phyloP scores from a whole-genome alignment of 1,140 invertebrate species.

The Chrysomallon squamiferum region DNA sequence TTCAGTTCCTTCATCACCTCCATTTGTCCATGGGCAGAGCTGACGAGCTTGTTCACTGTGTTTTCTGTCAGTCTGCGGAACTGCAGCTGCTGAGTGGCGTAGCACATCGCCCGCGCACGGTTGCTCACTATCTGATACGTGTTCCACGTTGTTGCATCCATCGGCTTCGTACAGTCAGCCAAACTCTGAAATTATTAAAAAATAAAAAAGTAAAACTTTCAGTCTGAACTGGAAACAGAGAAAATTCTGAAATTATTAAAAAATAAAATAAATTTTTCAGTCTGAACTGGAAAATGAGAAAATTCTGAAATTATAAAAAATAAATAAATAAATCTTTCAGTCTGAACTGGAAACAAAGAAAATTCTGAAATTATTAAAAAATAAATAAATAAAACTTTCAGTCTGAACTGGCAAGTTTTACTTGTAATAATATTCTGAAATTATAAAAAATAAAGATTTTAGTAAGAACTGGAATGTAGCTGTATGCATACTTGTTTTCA shows the following conservation, averaged over 20 bases:
- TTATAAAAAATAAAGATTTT: too few species aligned
- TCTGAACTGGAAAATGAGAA: too few species aligned
- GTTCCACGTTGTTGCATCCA: constrained; percentile 77
- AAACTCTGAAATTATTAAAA: constrained; percentile 61
- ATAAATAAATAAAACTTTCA: too few species aligned
- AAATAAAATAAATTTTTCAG: neutral
- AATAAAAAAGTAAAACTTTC: neutral
- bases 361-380: too few species aligned
- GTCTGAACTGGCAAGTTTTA: too few species aligned
- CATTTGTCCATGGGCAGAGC: constrained; percentile 63
- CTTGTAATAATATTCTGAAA: too few species aligned
- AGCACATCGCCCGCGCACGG: constrained; percentile 74
- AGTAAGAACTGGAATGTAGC: too few species aligned
- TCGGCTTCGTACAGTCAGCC: constrained; percentile 71
- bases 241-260: neutral
- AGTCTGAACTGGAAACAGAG: neutral
- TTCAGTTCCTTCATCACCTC: constrained; percentile 53
- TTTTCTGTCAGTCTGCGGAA: constrained; percentile 74
- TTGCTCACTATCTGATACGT: constrained; percentile 76
- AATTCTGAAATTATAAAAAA: too few species aligned
- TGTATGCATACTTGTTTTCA: too few species aligned
- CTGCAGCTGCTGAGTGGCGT: constrained; percentile 71
- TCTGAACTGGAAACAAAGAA: too few species aligned
- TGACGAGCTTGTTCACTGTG: constrained; percentile 73
- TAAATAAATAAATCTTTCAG: too few species aligned